These are phyloP conservation scores for Elysia chlorotica DNA, from an alignment of 1,140 invertebrate species.

Conservation along the genomic window DNA sequence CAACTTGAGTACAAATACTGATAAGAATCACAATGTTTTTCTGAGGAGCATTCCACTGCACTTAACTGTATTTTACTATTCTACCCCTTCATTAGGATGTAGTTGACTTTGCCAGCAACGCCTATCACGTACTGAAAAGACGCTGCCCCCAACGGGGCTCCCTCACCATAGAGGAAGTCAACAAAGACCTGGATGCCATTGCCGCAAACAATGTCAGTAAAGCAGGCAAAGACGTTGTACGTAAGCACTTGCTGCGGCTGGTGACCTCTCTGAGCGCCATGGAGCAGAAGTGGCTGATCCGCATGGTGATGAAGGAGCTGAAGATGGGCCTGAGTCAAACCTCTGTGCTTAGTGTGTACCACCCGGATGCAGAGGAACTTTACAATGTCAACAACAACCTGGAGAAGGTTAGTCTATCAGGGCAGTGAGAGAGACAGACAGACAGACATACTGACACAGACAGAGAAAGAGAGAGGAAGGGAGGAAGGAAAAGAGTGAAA, in stretches of 20 bases:
- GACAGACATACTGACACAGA: too few relatives aligned
- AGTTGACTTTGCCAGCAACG: conserved; percentile 77
- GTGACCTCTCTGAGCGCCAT: conserved; percentile 69
- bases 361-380: conserved; percentile 80
- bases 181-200: conserved; percentile 74
- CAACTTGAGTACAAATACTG: too few relatives aligned
- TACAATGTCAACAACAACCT: conserved; percentile 77
- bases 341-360: conserved; percentile 76
- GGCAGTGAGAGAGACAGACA: too few relatives aligned
- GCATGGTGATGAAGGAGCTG: conserved; percentile 79
- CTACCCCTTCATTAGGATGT: conserved; percentile 59
- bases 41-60: too few relatives aligned
- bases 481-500: too few relatives aligned
- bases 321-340: conserved; percentile 66
- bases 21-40: too few relatives aligned
- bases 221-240: conserved; percentile 62
- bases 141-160: conserved; percentile 66
- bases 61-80: too few relatives aligned
- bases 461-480: too few relatives aligned
- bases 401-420: conserved; percentile 69
- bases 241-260: conserved; percentile 65
- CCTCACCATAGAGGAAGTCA: conserved; percentile 72
- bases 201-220: conserved; percentile 67
- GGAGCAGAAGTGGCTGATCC: conserved; percentile 87
- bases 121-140: conserved; percentile 73